Conservation (phyloP, 2,888 invertebrate species). For the Harpalus rufipes region DNA sequence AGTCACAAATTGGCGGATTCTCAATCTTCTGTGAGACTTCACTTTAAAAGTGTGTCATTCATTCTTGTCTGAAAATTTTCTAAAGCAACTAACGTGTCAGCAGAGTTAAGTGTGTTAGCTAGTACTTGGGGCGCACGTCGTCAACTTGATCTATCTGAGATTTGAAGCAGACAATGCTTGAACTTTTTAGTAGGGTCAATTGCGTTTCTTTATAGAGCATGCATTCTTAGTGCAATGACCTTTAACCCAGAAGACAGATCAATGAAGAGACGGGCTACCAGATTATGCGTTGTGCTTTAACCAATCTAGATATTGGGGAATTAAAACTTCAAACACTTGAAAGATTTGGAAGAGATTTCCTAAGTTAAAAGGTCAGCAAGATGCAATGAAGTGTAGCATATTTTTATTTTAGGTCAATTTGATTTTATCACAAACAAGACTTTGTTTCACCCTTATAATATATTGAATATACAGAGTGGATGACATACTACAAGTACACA, state of each 20-base stretch:
- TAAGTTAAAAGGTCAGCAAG: background rate
- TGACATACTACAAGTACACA: no score
- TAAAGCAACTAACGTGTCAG: slow-evolving; percentile 38
- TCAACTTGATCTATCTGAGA: slow-evolving; percentile 32
- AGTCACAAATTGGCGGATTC: no score
- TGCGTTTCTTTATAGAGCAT: slow-evolving; percentile 52
- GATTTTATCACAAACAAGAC: background rate
- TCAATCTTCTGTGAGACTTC: no score
- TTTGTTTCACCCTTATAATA: no score
- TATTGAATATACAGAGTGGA: no score
- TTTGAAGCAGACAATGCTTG: slow-evolving; percentile 59
- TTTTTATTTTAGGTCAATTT: background rate
- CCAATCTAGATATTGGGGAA: slow-evolving; percentile 10
- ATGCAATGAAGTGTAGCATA: background rate
- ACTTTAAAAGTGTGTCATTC: background rate
- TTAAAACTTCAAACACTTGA: background rate
- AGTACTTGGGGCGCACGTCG: slow-evolving; percentile 35
- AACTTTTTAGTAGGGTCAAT: slow-evolving; percentile 64
- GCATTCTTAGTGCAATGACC: slow-evolving; percentile 56
- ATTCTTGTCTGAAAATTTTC: background rate
- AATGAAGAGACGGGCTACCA: slow-evolving; percentile 53
- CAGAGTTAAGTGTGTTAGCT: slow-evolving; percentile 29
- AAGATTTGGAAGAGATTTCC: background rate
- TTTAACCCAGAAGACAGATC: slow-evolving; percentile 54
- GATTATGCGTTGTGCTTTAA: slow-evolving; percentile 35